These are phyloP conservation scores for Blastobasis adustella DNA, from an alignment of 2,888 invertebrate genomes.

Conservation along the genomic window DNA sequence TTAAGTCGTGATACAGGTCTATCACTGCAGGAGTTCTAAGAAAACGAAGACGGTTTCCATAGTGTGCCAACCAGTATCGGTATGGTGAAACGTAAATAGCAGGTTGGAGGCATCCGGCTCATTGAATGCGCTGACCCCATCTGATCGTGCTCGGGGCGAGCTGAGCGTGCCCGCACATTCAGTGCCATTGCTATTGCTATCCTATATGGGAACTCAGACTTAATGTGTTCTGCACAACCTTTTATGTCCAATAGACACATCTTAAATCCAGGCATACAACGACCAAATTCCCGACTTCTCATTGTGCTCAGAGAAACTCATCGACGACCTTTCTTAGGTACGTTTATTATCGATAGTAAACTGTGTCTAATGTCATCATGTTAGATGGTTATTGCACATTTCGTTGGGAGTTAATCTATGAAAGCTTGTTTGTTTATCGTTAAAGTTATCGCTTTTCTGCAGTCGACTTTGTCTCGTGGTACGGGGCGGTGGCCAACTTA, in stretches of 20 bases:
- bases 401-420: no score
- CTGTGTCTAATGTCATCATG: no score
- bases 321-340: no score
- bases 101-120: slow-evolving; percentile 70
- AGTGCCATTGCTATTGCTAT: slow-evolving; percentile 31
- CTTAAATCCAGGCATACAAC: background rate
- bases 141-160: slow-evolving; percentile 60
- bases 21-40: slow-evolving; percentile 9
- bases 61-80: slow-evolving; percentile 66
- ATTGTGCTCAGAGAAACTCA: no score
- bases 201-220: slow-evolving; percentile 13
- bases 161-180: slow-evolving; percentile 45
- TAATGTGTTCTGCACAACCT: slow-evolving; percentile 4
- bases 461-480: slow-evolving; percentile 14
- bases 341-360: no score
- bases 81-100: slow-evolving; percentile 71
- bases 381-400: no score
- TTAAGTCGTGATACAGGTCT: background rate
- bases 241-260: slow-evolving; percentile 2
- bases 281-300: background rate
- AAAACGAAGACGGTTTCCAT: slow-evolving; percentile 53
- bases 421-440: no score
- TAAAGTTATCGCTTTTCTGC: background rate
- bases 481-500: slow-evolving; percentile 28
- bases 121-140: slow-evolving; percentile 74